These are phyloP conservation scores for Sinhomidia bicolor DNA, from an alignment of 2,888 invertebrate genomes.

Conservation along the genomic window DNA sequence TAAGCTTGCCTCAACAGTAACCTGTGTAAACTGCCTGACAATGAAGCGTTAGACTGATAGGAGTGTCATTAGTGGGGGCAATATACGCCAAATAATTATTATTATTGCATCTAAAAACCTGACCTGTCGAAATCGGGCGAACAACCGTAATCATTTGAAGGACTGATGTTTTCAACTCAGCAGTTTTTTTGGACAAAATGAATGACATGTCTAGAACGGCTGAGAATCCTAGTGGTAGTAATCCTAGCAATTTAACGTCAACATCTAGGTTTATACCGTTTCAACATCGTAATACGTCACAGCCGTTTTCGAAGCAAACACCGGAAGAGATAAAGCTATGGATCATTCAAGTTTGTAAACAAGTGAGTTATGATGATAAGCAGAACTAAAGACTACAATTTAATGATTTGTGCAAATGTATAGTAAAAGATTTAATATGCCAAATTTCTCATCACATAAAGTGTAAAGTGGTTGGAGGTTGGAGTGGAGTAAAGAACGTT, in stretches of 20 bases:
- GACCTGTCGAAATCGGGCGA: too few relatives aligned
- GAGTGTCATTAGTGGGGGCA: too few relatives aligned
- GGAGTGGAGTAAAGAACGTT: too few relatives aligned
- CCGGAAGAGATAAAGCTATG: conserved; percentile 68
- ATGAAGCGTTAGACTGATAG: too few relatives aligned
- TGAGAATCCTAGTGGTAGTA: conserved; percentile 48
- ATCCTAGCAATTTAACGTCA: conserved; percentile 43
- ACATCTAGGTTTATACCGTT: conserved; percentile 72
- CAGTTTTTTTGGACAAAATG: conserved; percentile 11
- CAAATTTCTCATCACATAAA: too few relatives aligned
- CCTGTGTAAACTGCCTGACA: too few relatives aligned
- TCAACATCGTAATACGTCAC: conserved; percentile 73
- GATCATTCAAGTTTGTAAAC: conserved; percentile 79
- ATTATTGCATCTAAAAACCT: not conserved
- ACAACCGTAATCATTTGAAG: not conserved
- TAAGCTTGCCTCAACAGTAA: too few relatives aligned
- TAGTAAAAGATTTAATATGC: too few relatives aligned
- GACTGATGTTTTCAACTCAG: not conserved
- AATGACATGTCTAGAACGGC: conserved; percentile 45
- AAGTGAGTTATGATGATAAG: conserved; percentile 61
- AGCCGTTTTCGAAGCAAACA: conserved; percentile 66
- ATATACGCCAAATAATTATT: too few relatives aligned
- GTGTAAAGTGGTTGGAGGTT: too few relatives aligned
- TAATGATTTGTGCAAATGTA: too few relatives aligned
- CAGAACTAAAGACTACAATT: too few relatives aligned